These are phyloP conservation scores for Diachasma alloeum DNA, from an alignment of 1,140 invertebrate genomes.

Conservation along the genomic window DNA sequence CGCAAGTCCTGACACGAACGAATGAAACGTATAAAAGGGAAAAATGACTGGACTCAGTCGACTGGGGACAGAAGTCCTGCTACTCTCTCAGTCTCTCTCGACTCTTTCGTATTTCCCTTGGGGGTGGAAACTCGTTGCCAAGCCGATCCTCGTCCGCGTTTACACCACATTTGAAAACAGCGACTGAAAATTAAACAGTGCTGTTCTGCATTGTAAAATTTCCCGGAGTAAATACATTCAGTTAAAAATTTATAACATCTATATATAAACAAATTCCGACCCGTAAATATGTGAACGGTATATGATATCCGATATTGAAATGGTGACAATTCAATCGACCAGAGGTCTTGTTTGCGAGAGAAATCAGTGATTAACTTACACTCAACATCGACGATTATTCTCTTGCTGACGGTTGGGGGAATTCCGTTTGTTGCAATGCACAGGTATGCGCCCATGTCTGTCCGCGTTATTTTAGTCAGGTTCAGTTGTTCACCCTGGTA, in stretches of 20 bases:
- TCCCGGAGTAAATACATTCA: not conserved
- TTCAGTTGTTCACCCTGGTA: constrained; percentile 85
- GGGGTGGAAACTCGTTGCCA: constrained; percentile 39
- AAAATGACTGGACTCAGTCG: constrained; percentile 50
- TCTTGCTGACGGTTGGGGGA: constrained; percentile 86
- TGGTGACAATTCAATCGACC: too few relatives aligned
- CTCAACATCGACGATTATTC: constrained; percentile 87
- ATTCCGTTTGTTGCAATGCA: constrained; percentile 86
- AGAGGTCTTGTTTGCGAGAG: not conserved
- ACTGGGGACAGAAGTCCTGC: not conserved
- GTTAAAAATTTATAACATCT: not conserved
- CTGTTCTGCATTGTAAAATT: not conserved
- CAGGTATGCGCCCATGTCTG: constrained; percentile 87
- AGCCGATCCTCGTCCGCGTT: constrained; percentile 15
- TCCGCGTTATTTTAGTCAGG: constrained; percentile 82
- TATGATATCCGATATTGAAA: too few relatives aligned
- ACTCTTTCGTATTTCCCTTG: constrained; percentile 54
- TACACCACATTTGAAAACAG: constrained; percentile 27
- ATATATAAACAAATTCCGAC: too few relatives aligned
- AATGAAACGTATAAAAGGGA: constrained; percentile 60
- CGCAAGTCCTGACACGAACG: constrained; percentile 51
- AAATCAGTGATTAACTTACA: constrained; percentile 71
- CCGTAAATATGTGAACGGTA: too few relatives aligned
- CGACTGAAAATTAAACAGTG: constrained; percentile 57
- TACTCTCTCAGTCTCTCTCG: constrained; percentile 21